A percentile compares a stretch with the other conserved stretches of the same genome.
Conservation (phyloP, 2,888 invertebrate genomes). For the Malthinus flaveolus region DNA sequence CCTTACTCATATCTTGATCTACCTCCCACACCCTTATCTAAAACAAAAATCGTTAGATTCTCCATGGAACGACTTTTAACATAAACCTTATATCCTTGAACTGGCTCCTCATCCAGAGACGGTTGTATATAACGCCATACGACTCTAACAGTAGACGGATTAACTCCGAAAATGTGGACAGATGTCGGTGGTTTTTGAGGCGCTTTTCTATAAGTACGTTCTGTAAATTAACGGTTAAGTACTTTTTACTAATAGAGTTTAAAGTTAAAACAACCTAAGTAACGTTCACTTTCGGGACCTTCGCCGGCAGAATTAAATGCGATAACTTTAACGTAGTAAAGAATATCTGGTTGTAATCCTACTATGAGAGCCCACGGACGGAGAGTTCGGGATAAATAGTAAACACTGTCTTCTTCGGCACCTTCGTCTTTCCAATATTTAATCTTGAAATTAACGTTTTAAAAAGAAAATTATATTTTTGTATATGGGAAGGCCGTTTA, state of each 20-base stretch:
- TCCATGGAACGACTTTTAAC: background rate
- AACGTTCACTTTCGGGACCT: constrained; percentile 92
- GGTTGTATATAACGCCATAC: constrained; percentile 94
- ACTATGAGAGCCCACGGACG: constrained; percentile 88
- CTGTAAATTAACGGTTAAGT: constrained; percentile 49
- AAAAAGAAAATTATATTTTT: no score
- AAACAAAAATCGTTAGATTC: constrained; percentile 24
- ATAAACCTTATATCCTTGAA: constrained; percentile 86
- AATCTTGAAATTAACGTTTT: constrained; percentile 58
- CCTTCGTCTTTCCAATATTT: constrained; percentile 87
- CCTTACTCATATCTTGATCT: constrained; percentile 92
- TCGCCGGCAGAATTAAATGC: constrained; percentile 95
- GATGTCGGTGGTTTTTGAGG: constrained; percentile 95
- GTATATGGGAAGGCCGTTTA: no score
- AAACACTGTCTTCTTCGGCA: constrained; percentile 77
- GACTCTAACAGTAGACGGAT: constrained; percentile 85
- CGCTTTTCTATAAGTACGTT: constrained; percentile 87
- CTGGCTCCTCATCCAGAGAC: constrained; percentile 87
- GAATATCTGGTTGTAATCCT: constrained; percentile 88
- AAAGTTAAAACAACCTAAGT: constrained; percentile 58
- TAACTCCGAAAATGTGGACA: constrained; percentile 80
- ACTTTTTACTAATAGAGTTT: constrained; percentile 6
- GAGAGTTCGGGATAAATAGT: constrained; percentile 82
- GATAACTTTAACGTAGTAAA: constrained; percentile 92
- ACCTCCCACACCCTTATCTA: constrained; percentile 92